Base-by-base conservation (phyloP, 1,140 invertebrate genomes). In the Wiebesia pumilae region DNA sequence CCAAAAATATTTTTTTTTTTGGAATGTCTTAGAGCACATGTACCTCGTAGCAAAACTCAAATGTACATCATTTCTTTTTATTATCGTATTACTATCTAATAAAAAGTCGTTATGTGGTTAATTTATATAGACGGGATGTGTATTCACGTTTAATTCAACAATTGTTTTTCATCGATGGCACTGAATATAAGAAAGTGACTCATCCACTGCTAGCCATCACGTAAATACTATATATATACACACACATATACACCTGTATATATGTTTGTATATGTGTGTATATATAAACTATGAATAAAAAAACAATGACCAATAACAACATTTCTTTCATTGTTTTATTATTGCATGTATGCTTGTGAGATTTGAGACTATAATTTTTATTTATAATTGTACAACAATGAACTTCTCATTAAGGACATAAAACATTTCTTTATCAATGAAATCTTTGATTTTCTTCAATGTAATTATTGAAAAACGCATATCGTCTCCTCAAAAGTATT, bases 1-100 rank as follows among this genome's bases (percentile, higher is more conserved):
- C 71, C 47, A 83, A 86, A 86, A 86, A 86, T 83, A 86, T 86
- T 33, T 82, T 78, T 77, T 16, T 40, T 79, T 79, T 62, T 83
- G 85, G 85, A 86, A 86, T 86, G 85, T 83, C 73, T 82, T 69
- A 54, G 73, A 78, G 73, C 65, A 62, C 62, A 43, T 83, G 81
- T 58, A 86, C 67, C 24, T 75, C 24, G 21, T 58, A 9, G 33
- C 24, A 81, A 81, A 80, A 81, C 33, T 81, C 19, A 81, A 85
- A 86, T 75, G 78, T 67, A 86, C 78, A 62, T 77, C 43, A 12
- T 54, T 78, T 58, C 47, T 40, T 80, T 54, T 47, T 58, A 84
- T 33, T 24, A n/a, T 47, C n/a, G 62, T 79, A 77, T 83, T 40
- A 16, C 27, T 69, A 81, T 54, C 30, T 62, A 81, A 43, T 62